Evolutionary conservation across 2,888 invertebrate species (phyloP).

Genomic region (Stenolophus ochropezus): DNA sequence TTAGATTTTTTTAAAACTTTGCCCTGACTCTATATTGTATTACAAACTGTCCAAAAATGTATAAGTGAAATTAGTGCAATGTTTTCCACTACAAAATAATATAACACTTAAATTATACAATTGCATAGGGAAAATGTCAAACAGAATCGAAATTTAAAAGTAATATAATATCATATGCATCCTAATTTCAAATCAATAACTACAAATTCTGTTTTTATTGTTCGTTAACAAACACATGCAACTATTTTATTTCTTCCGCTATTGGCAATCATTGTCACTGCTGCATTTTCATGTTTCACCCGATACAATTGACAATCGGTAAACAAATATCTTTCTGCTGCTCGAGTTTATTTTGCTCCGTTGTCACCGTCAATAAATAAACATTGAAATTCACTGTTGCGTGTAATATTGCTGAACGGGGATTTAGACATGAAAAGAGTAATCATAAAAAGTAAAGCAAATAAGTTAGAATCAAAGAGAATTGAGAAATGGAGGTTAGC

Average conservation of each 20-base stretch:
- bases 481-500: not conserved
- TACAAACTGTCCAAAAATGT: too few species aligned
- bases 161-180: too few species aligned
- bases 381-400: not conserved
- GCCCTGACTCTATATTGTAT: too few species aligned
- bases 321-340: not conserved
- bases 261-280: not conserved
- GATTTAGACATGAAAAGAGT: not conserved
- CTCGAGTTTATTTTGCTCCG: not conserved
- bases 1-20: too few species aligned
- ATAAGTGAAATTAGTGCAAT: too few species aligned
- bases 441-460: too few species aligned
- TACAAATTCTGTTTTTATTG: not conserved
- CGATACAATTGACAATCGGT: not conserved
- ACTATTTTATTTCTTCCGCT: not conserved
- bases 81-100: too few species aligned
- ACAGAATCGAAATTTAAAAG: too few species aligned
- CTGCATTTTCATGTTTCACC: not conserved
- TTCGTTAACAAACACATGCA: not conserved
- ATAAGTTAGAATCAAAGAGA: too few species aligned
- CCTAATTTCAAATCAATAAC: not conserved
- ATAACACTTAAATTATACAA: too few species aligned
- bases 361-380: not conserved
- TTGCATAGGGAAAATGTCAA: too few species aligned
- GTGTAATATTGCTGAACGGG: not conserved